Conservation (phyloP, 2,113 vertebrate species). For the Petromus typicus region DNA sequence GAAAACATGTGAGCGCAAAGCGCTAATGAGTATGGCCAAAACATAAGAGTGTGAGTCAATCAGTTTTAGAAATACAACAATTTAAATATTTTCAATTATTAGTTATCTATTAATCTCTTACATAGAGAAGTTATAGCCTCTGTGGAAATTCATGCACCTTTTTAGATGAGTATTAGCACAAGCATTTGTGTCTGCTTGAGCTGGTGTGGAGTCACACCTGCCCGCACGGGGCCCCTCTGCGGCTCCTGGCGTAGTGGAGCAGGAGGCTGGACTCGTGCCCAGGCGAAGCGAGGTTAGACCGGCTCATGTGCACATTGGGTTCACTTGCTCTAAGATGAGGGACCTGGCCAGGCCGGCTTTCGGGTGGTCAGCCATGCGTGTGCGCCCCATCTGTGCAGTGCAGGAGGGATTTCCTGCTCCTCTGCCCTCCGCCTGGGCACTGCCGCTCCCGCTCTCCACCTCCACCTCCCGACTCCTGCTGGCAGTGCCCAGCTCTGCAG, state of each 20-base stretch:
- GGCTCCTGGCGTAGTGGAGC: constrained; percentile 35
- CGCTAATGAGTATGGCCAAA: neutral
- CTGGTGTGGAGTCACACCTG: neutral
- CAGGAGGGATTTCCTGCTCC: constrained; percentile 80
- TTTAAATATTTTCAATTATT: neutral
- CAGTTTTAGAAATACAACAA: neutral
- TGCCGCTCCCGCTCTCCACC: neutral
- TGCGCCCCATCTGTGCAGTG: constrained; percentile 84
- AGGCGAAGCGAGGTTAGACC: constrained; percentile 56
- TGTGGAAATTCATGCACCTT: neutral
- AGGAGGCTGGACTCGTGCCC: constrained; percentile 76
- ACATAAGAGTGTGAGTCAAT: neutral
- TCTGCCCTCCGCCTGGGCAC: constrained; percentile 60
- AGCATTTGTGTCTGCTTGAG: neutral
- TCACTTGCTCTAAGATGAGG: constrained; percentile 67
- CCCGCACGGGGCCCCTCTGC: neutral
- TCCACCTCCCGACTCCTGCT: neutral
- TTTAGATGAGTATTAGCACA: neutral
- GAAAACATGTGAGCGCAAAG: neutral
- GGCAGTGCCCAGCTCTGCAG: neutral
- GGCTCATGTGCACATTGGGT: constrained; percentile 72
- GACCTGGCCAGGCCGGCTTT: constrained; percentile 71
- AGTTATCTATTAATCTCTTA: neutral
- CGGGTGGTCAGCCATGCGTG: constrained; percentile 82
- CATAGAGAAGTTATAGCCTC: neutral